A percentile compares a stretch with the other conserved stretches of the same genome.
Conservation (phyloP, 2,113 vertebrate species). For the Muscicapa adusta region DNA sequence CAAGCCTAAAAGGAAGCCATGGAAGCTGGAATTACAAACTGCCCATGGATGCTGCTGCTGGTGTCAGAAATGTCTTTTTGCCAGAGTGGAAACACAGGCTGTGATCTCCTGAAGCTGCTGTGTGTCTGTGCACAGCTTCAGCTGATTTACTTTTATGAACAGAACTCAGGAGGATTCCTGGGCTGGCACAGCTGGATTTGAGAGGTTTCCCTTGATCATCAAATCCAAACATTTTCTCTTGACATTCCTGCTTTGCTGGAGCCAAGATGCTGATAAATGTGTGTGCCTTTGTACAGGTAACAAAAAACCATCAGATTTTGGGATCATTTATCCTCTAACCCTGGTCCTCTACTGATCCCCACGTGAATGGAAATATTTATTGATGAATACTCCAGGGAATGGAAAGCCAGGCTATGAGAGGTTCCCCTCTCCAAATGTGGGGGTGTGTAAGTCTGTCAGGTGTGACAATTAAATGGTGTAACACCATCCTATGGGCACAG, state of each 20-base stretch:
- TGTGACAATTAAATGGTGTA: constrained; percentile 52
- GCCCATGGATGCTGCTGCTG: background rate
- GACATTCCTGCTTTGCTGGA: background rate
- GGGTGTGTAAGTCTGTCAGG: background rate
- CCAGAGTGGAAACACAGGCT: background rate
- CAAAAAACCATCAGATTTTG: background rate
- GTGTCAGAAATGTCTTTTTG: background rate
- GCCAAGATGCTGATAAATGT: background rate
- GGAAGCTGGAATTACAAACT: background rate
- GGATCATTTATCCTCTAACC: background rate
- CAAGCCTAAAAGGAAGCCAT: background rate
- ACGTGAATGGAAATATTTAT: background rate
- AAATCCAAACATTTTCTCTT: background rate
- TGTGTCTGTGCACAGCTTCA: background rate
- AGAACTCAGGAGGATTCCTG: background rate
- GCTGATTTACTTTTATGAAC: background rate
- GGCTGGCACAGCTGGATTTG: background rate
- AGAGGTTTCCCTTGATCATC: background rate
- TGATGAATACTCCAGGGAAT: background rate
- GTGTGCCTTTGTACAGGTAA: background rate
- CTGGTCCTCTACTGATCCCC: background rate
- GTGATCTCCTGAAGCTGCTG: background rate
- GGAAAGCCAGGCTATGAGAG: background rate
- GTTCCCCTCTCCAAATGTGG: background rate
- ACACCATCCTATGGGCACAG: constrained; percentile 31